Base-by-base conservation (phyloP, 2,113 vertebrate species). In the Leptosomus discolor region DNA sequence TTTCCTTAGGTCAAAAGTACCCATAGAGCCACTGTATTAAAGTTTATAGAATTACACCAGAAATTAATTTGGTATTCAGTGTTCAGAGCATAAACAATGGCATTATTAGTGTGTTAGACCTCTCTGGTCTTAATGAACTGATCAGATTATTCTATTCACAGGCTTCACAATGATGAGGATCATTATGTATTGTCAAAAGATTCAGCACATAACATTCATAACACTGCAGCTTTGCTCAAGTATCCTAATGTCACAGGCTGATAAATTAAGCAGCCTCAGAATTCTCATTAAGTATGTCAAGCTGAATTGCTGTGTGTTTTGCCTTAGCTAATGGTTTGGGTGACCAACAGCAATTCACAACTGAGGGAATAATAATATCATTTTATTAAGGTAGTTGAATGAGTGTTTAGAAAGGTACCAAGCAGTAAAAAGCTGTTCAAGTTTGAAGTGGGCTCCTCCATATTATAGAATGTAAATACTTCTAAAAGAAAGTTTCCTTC, bases 111-210 rank as follows among this genome's bases (percentile, higher is more conserved):
- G 78, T 77, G 24, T 82, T 92, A 91, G 77, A 75, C 37, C 60
- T 78, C 76, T 85, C 73, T 73, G 34, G 56, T 96, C 71, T 58
- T 95, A 94, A 95, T 95, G 90, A 97, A 92, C 92, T 65, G 74
- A 93, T 94, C 74, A 85, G 80, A 93, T 95, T 93, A 87, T 95
- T 91, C 87, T 76, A 85, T 91, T 88, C 85, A 94, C 67, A 87
- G 60, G 41, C 67, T 74, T 83, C 85, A 95, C 95, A 92, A 81
- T 85, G 92, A 95, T 90, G 94, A 95, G 90, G 60, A 86, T 93
- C 95, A 94, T 97, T 95, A 93, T 50, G 53, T 50, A 86, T 73
- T 94, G 95, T 88, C 94, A 93, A 88, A 97, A 96, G 85, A 96
- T 91, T 95, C 92, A 58, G 92, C 70, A 91, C 88, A 84, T 75